Base-by-base conservation (phyloP, 2,113 vertebrate genomes). In the Hypomesus transpacificus region DNA sequence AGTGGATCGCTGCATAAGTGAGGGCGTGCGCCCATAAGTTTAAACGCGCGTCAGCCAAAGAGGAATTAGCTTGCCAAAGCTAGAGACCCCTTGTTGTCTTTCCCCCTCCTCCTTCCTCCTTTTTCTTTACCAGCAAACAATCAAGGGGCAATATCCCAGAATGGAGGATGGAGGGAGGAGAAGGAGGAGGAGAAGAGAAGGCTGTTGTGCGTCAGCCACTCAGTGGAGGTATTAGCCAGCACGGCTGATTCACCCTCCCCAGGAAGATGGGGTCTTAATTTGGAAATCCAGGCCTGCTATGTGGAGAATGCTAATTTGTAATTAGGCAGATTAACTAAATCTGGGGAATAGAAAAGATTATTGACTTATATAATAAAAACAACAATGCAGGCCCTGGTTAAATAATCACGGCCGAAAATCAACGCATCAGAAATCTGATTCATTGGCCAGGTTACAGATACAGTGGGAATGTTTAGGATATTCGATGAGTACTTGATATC, bases 261-360 rank as follows among this genome's bases (percentile, higher is more conserved):
- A 77, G 86, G 87, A 92, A 91, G 84, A 85, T 83, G 80, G 73
- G 86, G 83, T 87, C 89, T 91, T 93, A 87, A 93, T 91, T 91
- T 91, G 90, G 86, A 92, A 93, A 93, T 91, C 82, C 90, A 91
- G 87, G 83, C 90, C 91, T 89, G 89, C 84, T 90, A 91, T 16
- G 84, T 87, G 81, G 83, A 90, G 91, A 92, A 92, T 90, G 89
- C 86, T 93, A 92, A 93, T 92, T 93, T 92, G 90, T 92, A 90
- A 93, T 92, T 93, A 93, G 89, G 80, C 90, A 91, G 91, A 94
- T 92, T 93, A 91, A 89, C 80, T 76, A 88, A 90, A 93, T 90
- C 89, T 89, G 85, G 91, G 89, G 89, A 92, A 90, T 91, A 90
- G 89, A 91, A 64, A 86, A 90, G 87, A 91, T 92, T 90, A 92